Evolutionary conservation across 2,888 invertebrate genomes (phyloP), one percentile per base, ranked within the genome.

Genomic region (Trissonchulus latispiculum): DNA sequence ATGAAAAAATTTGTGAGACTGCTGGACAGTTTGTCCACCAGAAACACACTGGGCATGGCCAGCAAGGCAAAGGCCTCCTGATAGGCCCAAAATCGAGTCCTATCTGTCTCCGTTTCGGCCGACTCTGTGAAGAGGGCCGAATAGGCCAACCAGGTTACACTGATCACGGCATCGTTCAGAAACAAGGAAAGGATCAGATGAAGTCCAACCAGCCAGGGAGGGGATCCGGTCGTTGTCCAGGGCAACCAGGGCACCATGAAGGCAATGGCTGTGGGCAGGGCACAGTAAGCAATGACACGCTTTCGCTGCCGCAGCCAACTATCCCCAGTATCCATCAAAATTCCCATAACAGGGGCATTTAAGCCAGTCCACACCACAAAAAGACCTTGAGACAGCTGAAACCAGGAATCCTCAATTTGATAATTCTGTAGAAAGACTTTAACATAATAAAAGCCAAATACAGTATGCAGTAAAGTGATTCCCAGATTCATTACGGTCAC

Each of bases 321-420:
- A 48, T 76, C 77, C 29, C 78, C 77, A n/a, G 78, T 80, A 76
- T 83, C 83, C 73, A 82, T 81, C 1, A 80, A 75, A 75, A 84
- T 84, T 3, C 85, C 85, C 77, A 85, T 85, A 61, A 85, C 75
- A 0, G 85, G 85, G 74, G 86, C 85, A 75, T 85, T 86, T 32
- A 85, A 75, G 0, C 85, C 83, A 76, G 85, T 85, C 85, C 85
- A 85, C 2, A 85, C 74, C 79, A 85, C 78, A 75, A 83, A 85
- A 2, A 85, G 77, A 0, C 80, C 77, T 76, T 86, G 85, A 0
- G 85, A 79, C 1, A 82, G 59, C 61, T 84, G 83, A 77, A 85
- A 85, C 84, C 84, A 85, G 29, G 75, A 77, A 68, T 84, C 81
- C 67, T 81, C 77, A 61, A 85, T 82, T 71, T 84, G 80, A 78